Percentiles rank a stretch among this genome's conserved stretches.
phyloP scores from a whole-genome alignment of 92 coral and sea anemone genomes.

The Phenganax marumi region DNA sequence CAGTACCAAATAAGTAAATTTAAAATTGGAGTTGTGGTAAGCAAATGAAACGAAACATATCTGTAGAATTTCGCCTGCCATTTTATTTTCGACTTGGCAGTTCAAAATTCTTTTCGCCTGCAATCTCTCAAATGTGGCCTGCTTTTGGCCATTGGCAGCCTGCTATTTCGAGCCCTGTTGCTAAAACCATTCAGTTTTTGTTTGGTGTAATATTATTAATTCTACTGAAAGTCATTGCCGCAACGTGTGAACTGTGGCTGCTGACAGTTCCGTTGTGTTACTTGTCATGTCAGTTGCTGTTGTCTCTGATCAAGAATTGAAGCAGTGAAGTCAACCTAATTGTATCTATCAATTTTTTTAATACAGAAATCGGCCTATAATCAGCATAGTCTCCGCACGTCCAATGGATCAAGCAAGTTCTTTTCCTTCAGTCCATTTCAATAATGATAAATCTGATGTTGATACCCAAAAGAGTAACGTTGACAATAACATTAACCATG shows the following conservation, averaged over 20 bases:
- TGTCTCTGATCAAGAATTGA: neutral
- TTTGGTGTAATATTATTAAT: neutral
- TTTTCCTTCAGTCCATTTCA: conserved; percentile 8
- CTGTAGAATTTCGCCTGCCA: too few relatives aligned
- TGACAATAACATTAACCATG: conserved; percentile 5
- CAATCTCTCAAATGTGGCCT: too few relatives aligned
- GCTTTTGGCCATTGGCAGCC: too few relatives aligned
- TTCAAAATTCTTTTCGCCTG: too few relatives aligned
- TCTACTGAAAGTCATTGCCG: too few relatives aligned
- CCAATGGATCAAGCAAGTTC: conserved; percentile 63
- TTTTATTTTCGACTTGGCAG: too few relatives aligned
- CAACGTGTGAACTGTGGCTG: too few relatives aligned
- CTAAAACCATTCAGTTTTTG: neutral
- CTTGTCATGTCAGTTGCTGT: neutral
- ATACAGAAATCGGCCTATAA: conserved; percentile 73
- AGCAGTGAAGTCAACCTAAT: neutral
- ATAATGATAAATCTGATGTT: conserved; percentile 18
- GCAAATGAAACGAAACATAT: too few relatives aligned
- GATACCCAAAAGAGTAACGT: conserved; percentile 15
- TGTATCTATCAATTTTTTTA: neutral
- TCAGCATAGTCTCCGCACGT: conserved; percentile 76
- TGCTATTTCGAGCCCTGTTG: too few relatives aligned
- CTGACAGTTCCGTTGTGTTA: too few relatives aligned
- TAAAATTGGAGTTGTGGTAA: too few relatives aligned
- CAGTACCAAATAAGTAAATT: too few relatives aligned